Conservation (phyloP, 2,797 vertebrate species). For the Cetoscarus ocellatus region DNA sequence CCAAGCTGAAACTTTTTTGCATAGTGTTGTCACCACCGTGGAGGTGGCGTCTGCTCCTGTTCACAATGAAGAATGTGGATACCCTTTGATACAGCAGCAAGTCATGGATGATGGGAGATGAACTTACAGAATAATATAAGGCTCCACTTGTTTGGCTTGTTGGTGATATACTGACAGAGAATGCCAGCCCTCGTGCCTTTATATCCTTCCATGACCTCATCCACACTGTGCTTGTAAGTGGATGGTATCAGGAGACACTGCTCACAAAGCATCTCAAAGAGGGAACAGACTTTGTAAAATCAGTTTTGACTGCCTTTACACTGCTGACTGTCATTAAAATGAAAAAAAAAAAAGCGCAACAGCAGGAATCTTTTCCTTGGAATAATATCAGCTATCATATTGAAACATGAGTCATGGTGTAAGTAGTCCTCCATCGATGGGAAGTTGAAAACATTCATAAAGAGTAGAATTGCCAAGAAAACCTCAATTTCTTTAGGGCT, state of each 20-base stretch:
- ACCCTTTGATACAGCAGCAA: slow-evolving; percentile 39
- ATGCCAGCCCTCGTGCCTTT: slow-evolving; percentile 32
- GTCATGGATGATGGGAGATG: slow-evolving; percentile 53
- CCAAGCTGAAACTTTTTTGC: slow-evolving; percentile 36
- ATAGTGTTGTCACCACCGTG: slow-evolving; percentile 41
- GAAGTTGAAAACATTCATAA: slow-evolving; percentile 42
- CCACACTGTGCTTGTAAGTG: slow-evolving; percentile 41
- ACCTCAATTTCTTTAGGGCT: slow-evolving; percentile 40
- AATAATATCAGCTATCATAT: no score
- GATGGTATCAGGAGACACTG: slow-evolving; percentile 40
- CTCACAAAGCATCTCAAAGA: slow-evolving; percentile 38
- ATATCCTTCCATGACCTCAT: slow-evolving; percentile 54
- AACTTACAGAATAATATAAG: slow-evolving; percentile 52
- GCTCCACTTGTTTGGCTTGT: slow-evolving; percentile 47
- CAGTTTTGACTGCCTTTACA: slow-evolving; percentile 19
- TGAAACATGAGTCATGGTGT: slow-evolving; percentile 27
- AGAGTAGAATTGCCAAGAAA: slow-evolving; percentile 30
- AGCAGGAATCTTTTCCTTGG: no score
- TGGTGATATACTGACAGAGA: slow-evolving; percentile 15
- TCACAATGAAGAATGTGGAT: slow-evolving; percentile 46
- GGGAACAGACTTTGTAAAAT: slow-evolving; percentile 37
- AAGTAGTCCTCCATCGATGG: slow-evolving; percentile 25
- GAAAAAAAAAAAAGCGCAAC: no score
- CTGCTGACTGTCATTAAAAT: slow-evolving; percentile 29
- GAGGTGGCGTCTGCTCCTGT: slow-evolving; percentile 37